phyloP scores from a whole-genome alignment of 2,888 invertebrate genomes.

The Pachycephus smyrnensis region DNA sequence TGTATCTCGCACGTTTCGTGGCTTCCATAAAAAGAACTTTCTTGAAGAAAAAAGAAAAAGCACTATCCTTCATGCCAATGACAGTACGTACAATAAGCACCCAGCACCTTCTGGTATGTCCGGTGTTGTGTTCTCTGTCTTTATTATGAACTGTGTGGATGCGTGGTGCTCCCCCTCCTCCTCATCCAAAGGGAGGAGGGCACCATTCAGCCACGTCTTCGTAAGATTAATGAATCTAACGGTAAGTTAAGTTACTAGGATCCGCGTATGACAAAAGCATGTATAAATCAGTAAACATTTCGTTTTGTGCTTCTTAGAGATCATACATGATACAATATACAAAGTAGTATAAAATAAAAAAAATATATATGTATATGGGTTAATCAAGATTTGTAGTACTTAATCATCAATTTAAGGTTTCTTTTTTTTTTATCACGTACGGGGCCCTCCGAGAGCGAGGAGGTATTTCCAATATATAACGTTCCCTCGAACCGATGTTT shows the following conservation, averaged over 20 bases:
- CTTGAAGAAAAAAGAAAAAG: no score
- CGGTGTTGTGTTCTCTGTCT: no score
- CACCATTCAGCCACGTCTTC: slow-evolving; percentile 31
- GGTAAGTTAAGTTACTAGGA: slow-evolving; percentile 49
- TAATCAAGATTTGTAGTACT: slow-evolving; percentile 58
- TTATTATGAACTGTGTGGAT: no score
- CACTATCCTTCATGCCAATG: no score
- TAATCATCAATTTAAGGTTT: slow-evolving; percentile 36
- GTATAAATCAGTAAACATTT: slow-evolving; percentile 61
- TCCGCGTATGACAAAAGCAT: slow-evolving; percentile 59
- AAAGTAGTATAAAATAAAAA: slow-evolving; percentile 66
- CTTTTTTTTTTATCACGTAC: slow-evolving; percentile 47
- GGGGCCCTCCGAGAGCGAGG: slow-evolving; percentile 29
- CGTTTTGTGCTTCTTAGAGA: slow-evolving; percentile 66
- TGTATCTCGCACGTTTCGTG: no score
- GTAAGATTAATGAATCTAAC: slow-evolving; percentile 31
- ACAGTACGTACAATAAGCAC: no score
- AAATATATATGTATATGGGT: slow-evolving; percentile 37
- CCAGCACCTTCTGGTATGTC: no score
- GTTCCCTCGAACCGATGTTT: neutral
- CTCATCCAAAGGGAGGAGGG: neutral
- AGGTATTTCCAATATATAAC: slow-evolving; percentile 28
- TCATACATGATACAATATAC: slow-evolving; percentile 64
- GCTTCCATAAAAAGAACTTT: no score
- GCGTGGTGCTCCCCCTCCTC: no score